Evolutionary conservation across 1,140 invertebrate genomes (phyloP).

Genomic region (Leptopilina boulardi): DNA sequence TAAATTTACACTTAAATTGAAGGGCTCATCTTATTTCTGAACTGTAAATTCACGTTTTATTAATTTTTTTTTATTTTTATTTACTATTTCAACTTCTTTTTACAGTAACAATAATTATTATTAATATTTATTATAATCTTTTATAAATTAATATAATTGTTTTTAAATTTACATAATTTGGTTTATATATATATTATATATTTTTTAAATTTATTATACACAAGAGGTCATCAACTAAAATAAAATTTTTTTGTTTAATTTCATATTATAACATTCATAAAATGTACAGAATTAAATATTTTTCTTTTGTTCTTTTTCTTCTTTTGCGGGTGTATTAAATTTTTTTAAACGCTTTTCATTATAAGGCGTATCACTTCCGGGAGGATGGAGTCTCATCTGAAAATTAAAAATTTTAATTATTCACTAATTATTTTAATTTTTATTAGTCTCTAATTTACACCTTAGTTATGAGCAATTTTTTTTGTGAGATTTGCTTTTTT

Average conservation of each 20-base stretch:
- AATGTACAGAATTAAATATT: neutral
- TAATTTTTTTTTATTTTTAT: neutral
- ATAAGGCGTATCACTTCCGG: constrained; percentile 78
- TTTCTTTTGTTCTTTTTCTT: constrained; percentile 40
- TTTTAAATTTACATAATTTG: too few relatives aligned
- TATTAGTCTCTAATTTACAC: too few relatives aligned
- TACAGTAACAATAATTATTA: neutral
- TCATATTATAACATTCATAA: too few relatives aligned
- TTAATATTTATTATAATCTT: neutral
- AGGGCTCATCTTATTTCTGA: constrained; percentile 9
- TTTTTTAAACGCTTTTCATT: constrained; percentile 74
- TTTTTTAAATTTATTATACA: too few relatives aligned
- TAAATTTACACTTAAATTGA: constrained; percentile 28
- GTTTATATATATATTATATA: too few relatives aligned
- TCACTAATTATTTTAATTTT: neutral
- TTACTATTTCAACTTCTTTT: neutral
- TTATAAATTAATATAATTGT: too few relatives aligned
- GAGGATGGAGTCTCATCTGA: constrained; percentile 81
- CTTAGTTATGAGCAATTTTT: too few relatives aligned
- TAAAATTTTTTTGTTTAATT: too few relatives aligned
- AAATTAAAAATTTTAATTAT: constrained; percentile 58
- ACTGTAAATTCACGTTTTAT: neutral
- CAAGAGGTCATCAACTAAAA: too few relatives aligned
- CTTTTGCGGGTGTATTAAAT: constrained; percentile 73
- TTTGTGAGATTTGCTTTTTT: too few relatives aligned